These are phyloP conservation scores for Clunio marinus DNA, from an alignment of 2,888 invertebrate genomes.

Conservation along the genomic window DNA sequence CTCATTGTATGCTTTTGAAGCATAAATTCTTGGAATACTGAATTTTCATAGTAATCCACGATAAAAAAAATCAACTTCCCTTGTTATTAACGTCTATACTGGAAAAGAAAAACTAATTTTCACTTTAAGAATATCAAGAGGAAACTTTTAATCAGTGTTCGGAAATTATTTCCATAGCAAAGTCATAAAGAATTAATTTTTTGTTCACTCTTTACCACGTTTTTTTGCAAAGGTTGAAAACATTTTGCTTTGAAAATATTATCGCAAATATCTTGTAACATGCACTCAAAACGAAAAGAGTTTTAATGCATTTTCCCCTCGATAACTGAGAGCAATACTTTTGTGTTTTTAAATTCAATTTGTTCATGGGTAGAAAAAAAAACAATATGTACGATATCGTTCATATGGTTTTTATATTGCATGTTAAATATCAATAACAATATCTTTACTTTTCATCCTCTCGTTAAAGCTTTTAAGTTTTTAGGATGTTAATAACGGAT, in stretches of 20 bases:
- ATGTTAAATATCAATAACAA: conserved; percentile 28
- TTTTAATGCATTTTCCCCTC: conserved; percentile 17
- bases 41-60: too few species aligned
- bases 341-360: conserved; percentile 27
- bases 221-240: not conserved
- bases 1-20: too few species aligned
- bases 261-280: conserved; percentile 34
- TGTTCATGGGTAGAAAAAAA: conserved; percentile 8
- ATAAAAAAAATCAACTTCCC: too few species aligned
- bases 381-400: not conserved
- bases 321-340: not conserved
- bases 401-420: conserved; percentile 13
- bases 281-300: conserved; percentile 19
- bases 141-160: not conserved
- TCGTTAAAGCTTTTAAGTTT: conserved; percentile 3
- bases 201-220: not conserved
- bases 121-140: too few species aligned
- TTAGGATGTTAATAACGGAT: conserved; percentile 1
- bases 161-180: conserved; percentile 20
- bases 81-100: too few species aligned
- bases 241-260: conserved; percentile 25
- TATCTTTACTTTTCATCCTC: conserved; percentile 5
- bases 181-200: conserved; percentile 28
- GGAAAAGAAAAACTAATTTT: too few species aligned
- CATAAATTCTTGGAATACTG: too few species aligned